A percentile compares a stretch with the other conserved stretches of the same genome.
Evolutionary conservation across 2,797 vertebrate genomes (phyloP).

Genomic region (Chaenodraco wilsoni): DNA sequence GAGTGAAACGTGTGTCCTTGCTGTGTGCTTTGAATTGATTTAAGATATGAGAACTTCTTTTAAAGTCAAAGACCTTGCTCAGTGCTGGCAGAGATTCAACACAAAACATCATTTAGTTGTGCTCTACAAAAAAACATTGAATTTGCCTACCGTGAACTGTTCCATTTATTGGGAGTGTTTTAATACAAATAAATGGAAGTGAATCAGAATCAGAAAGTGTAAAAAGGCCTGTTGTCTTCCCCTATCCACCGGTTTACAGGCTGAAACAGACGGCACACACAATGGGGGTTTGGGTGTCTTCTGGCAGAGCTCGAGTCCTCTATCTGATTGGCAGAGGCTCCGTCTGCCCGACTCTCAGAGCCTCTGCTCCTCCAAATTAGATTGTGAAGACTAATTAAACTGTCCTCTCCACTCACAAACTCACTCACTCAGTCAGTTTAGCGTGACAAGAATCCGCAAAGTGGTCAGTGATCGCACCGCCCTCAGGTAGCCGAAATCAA

Average conservation of each 20-base stretch:
- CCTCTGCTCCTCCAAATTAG: slow-evolving; percentile 25
- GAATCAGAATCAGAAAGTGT: neutral
- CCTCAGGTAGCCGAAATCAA: slow-evolving; percentile 26
- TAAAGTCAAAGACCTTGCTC: neutral
- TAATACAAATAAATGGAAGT: neutral
- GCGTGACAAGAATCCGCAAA: slow-evolving; percentile 47
- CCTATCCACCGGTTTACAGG: neutral
- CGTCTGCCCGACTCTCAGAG: neutral
- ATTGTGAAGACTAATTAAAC: slow-evolving; percentile 59
- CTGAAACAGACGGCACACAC: slow-evolving; percentile 12
- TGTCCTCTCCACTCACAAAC: slow-evolving; percentile 43
- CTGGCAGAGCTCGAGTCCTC: neutral
- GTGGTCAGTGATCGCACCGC: slow-evolving; percentile 6
- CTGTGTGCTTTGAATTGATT: slow-evolving; percentile 7
- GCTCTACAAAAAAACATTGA: neutral
- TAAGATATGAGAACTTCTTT: slow-evolving; percentile 18
- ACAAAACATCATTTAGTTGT: slow-evolving; percentile 12
- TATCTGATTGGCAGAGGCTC: too few relatives aligned
- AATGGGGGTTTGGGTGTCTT: slow-evolving; percentile 8
- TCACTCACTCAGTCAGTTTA: slow-evolving; percentile 31
- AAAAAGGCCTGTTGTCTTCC: neutral
- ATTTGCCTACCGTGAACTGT: neutral
- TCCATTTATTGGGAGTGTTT: too few relatives aligned
- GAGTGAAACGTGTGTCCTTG: neutral
- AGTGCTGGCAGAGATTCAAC: neutral